Conservation (phyloP, 2,888 invertebrate genomes). For the Drosophila mulleri region DNA sequence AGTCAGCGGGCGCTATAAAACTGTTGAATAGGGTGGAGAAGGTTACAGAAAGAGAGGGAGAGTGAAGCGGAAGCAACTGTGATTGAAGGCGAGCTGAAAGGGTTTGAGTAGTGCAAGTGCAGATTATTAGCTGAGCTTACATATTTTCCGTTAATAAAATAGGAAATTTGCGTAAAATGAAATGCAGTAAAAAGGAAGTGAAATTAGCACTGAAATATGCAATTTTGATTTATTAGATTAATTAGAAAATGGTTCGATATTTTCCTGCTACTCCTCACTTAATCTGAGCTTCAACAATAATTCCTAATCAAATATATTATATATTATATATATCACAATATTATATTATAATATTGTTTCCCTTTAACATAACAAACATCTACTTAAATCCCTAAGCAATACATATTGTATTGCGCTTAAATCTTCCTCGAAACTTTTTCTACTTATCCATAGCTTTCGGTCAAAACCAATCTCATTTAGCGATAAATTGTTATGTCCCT, state of each 20-base stretch:
- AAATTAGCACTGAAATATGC: background rate
- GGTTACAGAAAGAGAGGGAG: background rate
- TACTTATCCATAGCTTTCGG: background rate
- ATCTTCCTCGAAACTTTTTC: background rate
- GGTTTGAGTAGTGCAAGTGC: background rate
- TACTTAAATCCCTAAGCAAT: background rate
- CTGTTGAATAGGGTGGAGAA: background rate
- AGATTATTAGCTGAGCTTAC: background rate
- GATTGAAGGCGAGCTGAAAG: slow-evolving; percentile 12
- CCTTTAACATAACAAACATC: background rate
- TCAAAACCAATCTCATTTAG: slow-evolving; percentile 31
- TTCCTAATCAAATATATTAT: background rate
- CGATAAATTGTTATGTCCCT: slow-evolving; percentile 29
- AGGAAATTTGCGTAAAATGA: background rate
- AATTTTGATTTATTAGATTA: no score
- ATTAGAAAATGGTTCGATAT: no score
- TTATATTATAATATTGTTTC: background rate
- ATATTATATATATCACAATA: no score
- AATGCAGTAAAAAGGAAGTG: background rate
- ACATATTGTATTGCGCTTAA: background rate
- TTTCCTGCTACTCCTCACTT: no score
- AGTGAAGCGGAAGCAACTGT: background rate
- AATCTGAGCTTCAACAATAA: background rate
- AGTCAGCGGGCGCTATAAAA: background rate
- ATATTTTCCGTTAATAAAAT: background rate